Evolutionary conservation across 2,888 invertebrate genomes (phyloP).

Genomic region (Eristalis pertinax): DNA sequence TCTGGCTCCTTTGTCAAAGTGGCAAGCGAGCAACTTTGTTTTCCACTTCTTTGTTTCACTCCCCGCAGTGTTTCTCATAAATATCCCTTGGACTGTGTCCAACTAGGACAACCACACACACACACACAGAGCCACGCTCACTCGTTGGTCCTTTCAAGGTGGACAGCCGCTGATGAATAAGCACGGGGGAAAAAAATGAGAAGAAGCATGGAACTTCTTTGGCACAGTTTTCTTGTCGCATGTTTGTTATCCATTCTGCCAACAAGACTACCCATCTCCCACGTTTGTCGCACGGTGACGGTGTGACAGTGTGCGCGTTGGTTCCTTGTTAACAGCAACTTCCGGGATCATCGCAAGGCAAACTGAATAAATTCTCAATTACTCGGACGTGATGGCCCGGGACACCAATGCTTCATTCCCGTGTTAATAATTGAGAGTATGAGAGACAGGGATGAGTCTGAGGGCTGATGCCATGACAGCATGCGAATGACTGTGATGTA

Average conservation of each 20-base stretch:
- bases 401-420: constrained; percentile 42
- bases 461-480: neutral
- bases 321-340: constrained; percentile 53
- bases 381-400: constrained; percentile 41
- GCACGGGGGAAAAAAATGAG: neutral
- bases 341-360: constrained; percentile 47
- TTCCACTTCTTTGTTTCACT: constrained; percentile 9
- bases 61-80: constrained; percentile 29
- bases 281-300: neutral
- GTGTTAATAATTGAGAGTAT: constrained; percentile 47
- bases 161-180: constrained; percentile 17
- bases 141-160: neutral
- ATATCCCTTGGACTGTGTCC: constrained; percentile 21
- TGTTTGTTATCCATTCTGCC: constrained; percentile 21
- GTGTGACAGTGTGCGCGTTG: neutral
- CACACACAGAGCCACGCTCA: constrained; percentile 17
- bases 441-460: constrained; percentile 1
- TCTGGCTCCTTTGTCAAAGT: constrained; percentile 8
- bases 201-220: constrained; percentile 5
- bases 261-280: neutral
- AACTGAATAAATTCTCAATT: constrained; percentile 65
- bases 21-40: constrained; percentile 20
- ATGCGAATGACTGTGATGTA: neutral
- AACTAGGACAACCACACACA: neutral
- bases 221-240: constrained; percentile 46